These are phyloP conservation scores for Pogonus chalceus DNA, from an alignment of 1,140 invertebrate species.

Conservation along the genomic window DNA sequence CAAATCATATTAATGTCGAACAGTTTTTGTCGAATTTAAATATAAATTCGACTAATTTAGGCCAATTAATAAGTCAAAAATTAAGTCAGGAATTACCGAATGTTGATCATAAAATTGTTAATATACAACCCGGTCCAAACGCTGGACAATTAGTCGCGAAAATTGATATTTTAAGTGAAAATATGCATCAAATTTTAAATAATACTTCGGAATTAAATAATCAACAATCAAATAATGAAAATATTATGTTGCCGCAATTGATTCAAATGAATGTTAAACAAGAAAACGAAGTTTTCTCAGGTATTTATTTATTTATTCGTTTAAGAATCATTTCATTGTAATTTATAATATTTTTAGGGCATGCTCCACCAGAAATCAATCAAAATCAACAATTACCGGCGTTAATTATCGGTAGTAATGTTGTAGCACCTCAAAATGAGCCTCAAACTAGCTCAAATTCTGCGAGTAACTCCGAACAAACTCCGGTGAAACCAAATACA, in stretches of 20 bases:
- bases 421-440: not conserved
- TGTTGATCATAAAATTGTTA: not conserved
- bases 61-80: slow-evolving; percentile 11
- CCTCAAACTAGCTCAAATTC: slow-evolving; percentile 10
- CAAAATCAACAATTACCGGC: slow-evolving; percentile 10
- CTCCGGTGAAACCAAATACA: slow-evolving; percentile 10
- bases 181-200: slow-evolving; percentile 11
- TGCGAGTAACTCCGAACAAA: slow-evolving; percentile 13
- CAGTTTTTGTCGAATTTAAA: slow-evolving; percentile 3
- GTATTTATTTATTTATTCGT: not conserved
- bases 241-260: slow-evolving; percentile 11
- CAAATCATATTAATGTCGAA: not conserved
- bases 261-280: slow-evolving; percentile 10
- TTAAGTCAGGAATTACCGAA: not conserved
- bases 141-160: not conserved
- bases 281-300: not conserved
- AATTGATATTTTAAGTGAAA: slow-evolving; percentile 4
- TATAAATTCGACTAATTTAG: not conserved
- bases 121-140: not conserved
- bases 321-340: not conserved
- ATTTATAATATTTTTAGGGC: not conserved
- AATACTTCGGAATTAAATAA: slow-evolving; percentile 15
- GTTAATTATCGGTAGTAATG: not conserved
- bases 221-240: slow-evolving; percentile 8
- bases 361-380: not conserved